A percentile compares a stretch with the other conserved stretches of the same genome.
These are phyloP conservation scores for Baryphthengus martii DNA, from an alignment of 2,113 vertebrate species.

Conservation along the genomic window DNA sequence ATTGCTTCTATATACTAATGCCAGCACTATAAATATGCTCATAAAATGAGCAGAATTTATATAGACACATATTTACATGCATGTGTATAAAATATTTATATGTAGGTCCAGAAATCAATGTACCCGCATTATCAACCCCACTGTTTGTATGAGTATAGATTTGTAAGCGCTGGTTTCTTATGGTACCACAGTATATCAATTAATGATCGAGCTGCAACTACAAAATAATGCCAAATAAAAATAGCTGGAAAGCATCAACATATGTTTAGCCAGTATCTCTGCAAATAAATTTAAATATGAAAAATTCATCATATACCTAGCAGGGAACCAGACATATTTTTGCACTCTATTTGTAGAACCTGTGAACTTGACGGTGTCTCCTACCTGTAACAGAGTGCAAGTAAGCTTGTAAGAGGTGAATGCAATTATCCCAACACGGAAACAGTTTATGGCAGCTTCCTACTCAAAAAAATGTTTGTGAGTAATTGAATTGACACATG, in stretches of 20 bases:
- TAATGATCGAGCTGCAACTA: background rate
- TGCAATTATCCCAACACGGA: background rate
- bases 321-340: background rate
- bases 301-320: background rate
- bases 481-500: background rate
- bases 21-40: background rate
- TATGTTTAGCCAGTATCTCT: background rate
- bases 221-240: background rate
- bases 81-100: background rate
- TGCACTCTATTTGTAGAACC: background rate
- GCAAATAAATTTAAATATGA: background rate
- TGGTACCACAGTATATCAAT: background rate
- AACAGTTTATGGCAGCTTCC: background rate
- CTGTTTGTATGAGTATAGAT: background rate
- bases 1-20: background rate
- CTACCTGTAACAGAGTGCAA: background rate
- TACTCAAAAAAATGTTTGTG: background rate
- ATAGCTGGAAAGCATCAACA: background rate
- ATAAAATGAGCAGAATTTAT: background rate
- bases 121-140: background rate
- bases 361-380: background rate
- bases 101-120: background rate
- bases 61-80: background rate
- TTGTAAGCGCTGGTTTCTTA: background rate
- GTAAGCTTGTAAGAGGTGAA: background rate